Percentiles rank a stretch among this genome's conserved stretches.
Evolutionary conservation across 37 sponge, comb jelly and placozoan genomes (phyloP).

Genomic region (Haliclona indistincta): DNA sequence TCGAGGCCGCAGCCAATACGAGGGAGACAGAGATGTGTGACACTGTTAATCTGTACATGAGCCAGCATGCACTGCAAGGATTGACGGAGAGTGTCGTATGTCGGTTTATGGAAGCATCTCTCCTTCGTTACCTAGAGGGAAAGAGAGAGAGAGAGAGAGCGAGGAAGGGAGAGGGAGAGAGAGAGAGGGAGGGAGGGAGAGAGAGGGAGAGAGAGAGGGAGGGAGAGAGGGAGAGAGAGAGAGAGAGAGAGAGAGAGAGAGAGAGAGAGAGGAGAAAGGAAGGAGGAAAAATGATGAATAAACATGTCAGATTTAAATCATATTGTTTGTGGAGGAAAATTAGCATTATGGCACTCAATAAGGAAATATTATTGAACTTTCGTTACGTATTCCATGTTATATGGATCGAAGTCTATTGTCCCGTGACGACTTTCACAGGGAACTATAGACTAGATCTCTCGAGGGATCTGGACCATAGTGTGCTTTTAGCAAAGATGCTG

Average conservation of each 20-base stretch:
- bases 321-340: too few relatives aligned
- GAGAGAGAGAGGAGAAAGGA: not conserved
- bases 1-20: conserved; percentile 91
- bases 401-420: too few relatives aligned
- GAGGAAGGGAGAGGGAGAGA: not conserved
- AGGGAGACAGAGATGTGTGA: conserved; percentile 76
- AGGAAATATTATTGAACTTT: not conserved
- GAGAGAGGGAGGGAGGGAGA: conserved; percentile 8
- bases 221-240: too few relatives aligned
- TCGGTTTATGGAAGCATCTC: conserved; percentile 81
- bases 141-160: conserved; percentile 7
- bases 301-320: conserved; percentile 2
- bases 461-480: too few relatives aligned
- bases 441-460: too few relatives aligned
- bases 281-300: not conserved
- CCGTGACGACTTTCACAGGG: too few relatives aligned
- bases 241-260: not conserved
- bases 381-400: not conserved
- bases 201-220: conserved; percentile 3
- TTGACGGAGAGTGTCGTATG: conserved; percentile 46
- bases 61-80: conserved; percentile 61
- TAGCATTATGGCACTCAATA: too few relatives aligned
- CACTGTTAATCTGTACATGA: conserved; percentile 51
- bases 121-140: conserved; percentile 65
- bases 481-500: too few relatives aligned